phyloP scores from a whole-genome alignment of 2,888 invertebrate genomes.

The Hylaea fasciaria region DNA sequence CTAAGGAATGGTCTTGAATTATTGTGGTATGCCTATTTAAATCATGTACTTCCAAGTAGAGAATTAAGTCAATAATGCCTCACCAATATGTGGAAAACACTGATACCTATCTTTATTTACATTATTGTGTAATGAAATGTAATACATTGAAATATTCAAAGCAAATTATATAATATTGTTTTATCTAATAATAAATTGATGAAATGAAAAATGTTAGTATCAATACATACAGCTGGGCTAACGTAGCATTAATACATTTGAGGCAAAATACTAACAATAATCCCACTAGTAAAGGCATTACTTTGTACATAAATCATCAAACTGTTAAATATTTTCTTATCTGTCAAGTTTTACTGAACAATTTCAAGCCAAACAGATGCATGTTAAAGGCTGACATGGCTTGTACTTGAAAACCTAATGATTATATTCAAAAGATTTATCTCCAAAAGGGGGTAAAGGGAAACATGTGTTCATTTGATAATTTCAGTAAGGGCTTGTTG shows the following conservation, averaged over 20 bases:
- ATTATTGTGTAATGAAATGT: constrained; percentile 9
- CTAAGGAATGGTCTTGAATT: constrained; percentile 58
- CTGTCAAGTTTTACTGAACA: constrained; percentile 31
- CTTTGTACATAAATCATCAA: constrained; percentile 45
- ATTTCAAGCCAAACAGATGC: constrained; percentile 14
- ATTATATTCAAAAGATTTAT: constrained; percentile 34
- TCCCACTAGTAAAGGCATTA: constrained; percentile 41
- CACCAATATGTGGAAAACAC: constrained; percentile 31
- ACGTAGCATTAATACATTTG: constrained; percentile 18
- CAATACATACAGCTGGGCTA: background rate
- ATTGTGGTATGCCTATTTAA: constrained; percentile 40
- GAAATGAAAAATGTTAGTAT: constrained; percentile 17
- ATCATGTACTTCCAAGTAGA: constrained; percentile 29
- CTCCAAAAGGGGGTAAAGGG: constrained; percentile 40
- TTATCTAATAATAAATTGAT: too few species aligned
- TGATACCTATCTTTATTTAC: constrained; percentile 26
- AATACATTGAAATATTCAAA: constrained; percentile 12
- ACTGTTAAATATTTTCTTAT: constrained; percentile 41
- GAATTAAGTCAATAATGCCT: constrained; percentile 33
- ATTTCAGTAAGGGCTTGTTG: constrained; percentile 44
- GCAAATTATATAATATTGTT: background rate
- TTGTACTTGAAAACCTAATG: constrained; percentile 24
- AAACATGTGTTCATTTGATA: constrained; percentile 56
- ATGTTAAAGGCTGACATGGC: constrained; percentile 12
- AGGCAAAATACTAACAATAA: constrained; percentile 12